phyloP scores from a whole-genome alignment of 1,140 invertebrate species.

The Heliothis virescens region DNA sequence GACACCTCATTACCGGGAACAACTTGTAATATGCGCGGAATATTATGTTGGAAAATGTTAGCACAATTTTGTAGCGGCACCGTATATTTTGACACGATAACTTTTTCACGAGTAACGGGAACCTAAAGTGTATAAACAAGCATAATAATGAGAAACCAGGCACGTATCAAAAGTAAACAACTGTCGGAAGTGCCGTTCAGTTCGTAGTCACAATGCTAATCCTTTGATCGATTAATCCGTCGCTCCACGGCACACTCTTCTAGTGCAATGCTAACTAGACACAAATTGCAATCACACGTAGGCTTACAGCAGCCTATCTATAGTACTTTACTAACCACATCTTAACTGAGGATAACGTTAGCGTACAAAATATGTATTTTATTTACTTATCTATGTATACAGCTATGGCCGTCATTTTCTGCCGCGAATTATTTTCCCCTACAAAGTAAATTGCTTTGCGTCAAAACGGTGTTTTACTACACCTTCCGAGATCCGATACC shows the following conservation, averaged over 20 bases:
- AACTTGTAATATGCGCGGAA: slow-evolving; percentile 12
- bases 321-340: background rate
- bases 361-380: no score
- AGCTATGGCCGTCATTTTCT: slow-evolving; percentile 13
- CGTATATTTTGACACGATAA: background rate
- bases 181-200: background rate
- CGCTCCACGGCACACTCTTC: background rate
- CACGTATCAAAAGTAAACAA: background rate
- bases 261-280: background rate
- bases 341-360: background rate
- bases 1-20: slow-evolving; percentile 13
- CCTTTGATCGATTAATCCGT: slow-evolving; percentile 17
- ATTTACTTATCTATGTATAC: background rate
- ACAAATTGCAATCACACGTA: slow-evolving; percentile 1
- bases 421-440: slow-evolving; percentile 43
- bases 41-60: slow-evolving; percentile 10
- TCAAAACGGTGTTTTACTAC: slow-evolving; percentile 56
- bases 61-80: slow-evolving; percentile 1
- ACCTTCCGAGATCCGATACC: slow-evolving; percentile 53
- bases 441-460: slow-evolving; percentile 41
- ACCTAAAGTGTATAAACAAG: background rate
- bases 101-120: background rate
- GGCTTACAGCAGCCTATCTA: background rate
- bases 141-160: background rate
- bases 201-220: background rate